A percentile compares a stretch with the other conserved stretches of the same genome.
phyloP scores from a whole-genome alignment of 2,113 vertebrate species.

The Ophiodon elongatus region DNA sequence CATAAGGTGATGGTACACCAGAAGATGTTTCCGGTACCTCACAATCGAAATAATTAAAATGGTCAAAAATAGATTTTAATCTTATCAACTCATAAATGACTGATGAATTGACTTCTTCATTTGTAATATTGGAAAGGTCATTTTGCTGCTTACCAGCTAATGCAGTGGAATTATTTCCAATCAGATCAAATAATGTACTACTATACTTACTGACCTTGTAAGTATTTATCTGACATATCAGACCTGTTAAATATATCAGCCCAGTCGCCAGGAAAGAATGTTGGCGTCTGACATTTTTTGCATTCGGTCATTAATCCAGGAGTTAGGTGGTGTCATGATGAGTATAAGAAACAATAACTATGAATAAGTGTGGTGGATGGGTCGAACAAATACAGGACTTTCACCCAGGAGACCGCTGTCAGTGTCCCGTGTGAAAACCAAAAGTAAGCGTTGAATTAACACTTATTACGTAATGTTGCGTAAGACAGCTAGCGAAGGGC shows the following conservation, averaged over 20 bases:
- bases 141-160: neutral
- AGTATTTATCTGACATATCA: no score
- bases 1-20: constrained; percentile 44
- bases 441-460: no score
- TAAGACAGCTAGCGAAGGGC: no score
- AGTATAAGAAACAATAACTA: no score
- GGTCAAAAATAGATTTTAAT: neutral
- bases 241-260: no score
- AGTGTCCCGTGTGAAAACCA: no score
- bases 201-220: neutral
- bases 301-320: neutral
- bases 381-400: no score
- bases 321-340: neutral
- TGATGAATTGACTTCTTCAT: constrained; percentile 18
- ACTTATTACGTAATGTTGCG: no score
- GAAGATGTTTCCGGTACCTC: constrained; percentile 1
- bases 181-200: neutral
- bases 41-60: constrained; percentile 1
- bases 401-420: no score
- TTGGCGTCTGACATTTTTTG: no score
- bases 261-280: neutral
- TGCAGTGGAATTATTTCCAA: neutral
- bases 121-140: neutral
- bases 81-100: constrained; percentile 10
- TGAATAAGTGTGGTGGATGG: no score